Evolutionary conservation across 1,140 invertebrate species (phyloP), one percentile per base, ranked within the genome.

Genomic region (Hydropsyche tenuis): DNA sequence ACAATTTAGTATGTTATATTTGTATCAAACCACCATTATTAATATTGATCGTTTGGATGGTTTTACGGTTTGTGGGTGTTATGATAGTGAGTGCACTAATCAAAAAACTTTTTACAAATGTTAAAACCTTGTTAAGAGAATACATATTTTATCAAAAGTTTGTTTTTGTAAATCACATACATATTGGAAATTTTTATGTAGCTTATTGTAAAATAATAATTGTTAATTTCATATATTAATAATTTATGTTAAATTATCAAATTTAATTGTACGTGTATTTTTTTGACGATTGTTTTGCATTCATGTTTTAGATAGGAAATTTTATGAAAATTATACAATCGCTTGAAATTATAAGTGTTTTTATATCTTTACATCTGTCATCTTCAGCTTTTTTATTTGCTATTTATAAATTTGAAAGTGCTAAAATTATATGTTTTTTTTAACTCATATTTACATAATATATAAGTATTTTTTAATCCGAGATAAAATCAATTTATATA

Each of bases 41-140:
- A 48, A 27, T 51, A 16, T 48, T 69, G 18, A 69, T 25, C 48
- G 45, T 48, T 46, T 69, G 66, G 22, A 23, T 48, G 65, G 20
- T 68, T 68, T 7, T 18, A 37, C 46, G 65, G 66, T 69, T 25
- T 23, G 45, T 37, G 23, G 48, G 66, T 51, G 66, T 69, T 27
- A 22, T 20, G 30, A 66, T 66, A 53, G 45, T 51, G 45, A 51
- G 45, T 46, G 48, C 66, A 68, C 43, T 48, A 27, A 62, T 14
- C 30, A n/a, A 25, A 62, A 53, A 14, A 62, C 22, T 62, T 62
- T 23, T 18, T 20, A 14, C 30, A 62, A 23, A 30, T 62, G 20
- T 62, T 30, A 22, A n/a, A 25, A 23, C 23, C n/a, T 30, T 65
- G 14, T 22, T 64, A 42, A 25, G 25, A 65, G 27, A 42, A 30